Base-by-base conservation (phyloP, 2,888 invertebrate species). In the Imbricaverruca yamaguchii region DNA sequence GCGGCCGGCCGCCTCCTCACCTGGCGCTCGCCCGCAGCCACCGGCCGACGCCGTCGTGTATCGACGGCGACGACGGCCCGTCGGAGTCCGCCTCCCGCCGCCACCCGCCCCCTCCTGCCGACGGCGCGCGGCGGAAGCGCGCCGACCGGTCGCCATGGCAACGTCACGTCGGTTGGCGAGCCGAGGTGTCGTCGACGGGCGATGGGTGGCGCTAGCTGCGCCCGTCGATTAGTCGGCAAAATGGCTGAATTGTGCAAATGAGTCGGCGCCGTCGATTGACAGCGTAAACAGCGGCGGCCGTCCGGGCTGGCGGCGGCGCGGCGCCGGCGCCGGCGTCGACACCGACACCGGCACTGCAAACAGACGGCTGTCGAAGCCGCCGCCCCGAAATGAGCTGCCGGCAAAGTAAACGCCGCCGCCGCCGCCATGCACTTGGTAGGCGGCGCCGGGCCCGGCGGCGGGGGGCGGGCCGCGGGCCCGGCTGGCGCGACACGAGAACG, bases 241-340 rank as follows among this genome's bases (percentile, higher is more conserved):
- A 74, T 74, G 74, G 74, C 74, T 74, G 74, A 74, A 74, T 74
- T 74, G 74, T 74, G 74, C 74, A 74, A 74, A 74, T 74, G 74
- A 74, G 74, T 53, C 74, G 55, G 11, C 74, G 74, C 18, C 53
- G 55, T 13, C 69, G 69, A 69, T 69, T 69, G 69, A 69, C 74
- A 55, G 74, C 23, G 74, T 53, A 53, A 74, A 55, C 74, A 55
- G 55, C 21, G 74, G 65, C 67, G 67, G 25, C 13, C 67, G 67
- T 12, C 23, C n/a, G 65, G 12, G 67, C 11, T 67, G 65, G 23
- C 61, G 18, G 18, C 15, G 61, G 61, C 21, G 61, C 39, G 39
- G 25, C 67, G 67, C 23, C 23, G 67, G 12, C 25, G 12, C 23
- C 67, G n/a, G n/a, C n/a, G 67, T 25, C 67, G 9, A 23, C 67